Base-by-base conservation (phyloP, 1,140 invertebrate genomes). In the Medauroidea extradentata region DNA sequence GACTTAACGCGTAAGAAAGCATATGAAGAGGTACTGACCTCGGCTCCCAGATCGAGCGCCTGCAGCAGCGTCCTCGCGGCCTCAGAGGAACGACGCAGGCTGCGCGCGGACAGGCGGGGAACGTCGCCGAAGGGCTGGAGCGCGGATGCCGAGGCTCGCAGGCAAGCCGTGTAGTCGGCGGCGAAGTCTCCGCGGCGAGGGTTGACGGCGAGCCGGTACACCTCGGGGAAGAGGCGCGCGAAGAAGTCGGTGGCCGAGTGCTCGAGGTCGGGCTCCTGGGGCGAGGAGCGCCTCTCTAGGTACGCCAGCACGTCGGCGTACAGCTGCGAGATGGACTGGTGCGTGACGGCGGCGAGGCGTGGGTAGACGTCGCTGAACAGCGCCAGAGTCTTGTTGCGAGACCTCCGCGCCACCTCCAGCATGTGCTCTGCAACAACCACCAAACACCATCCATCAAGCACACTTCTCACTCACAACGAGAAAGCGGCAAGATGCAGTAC, bases 111-210 rank as follows among this genome's bases (percentile, higher is more conserved):
- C 66, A 87, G 83, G 44, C 83, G 81, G 0, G 91, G 91, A 43
- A 89, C 83, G 43, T 88, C 86, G 19, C 88, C 88, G 71, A 94
- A 95, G 0, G 92, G 92, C 63, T 85, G 81, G 1, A 94, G 83
- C 9, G 86, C 83, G 7, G 85, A 79, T 59, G 85, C 85, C n/a
- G 86, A 83, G 27, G 84, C 81, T 68, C 83, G 81, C 60, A 96
- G 71, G 65, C 92, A 95, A 27, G 79, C 79, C 54, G 86, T 85
- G 69, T 91, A 93, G 44, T 88, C 85, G 2, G 82, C 77, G 4
- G 85, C 86, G 67, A 93, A 86, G 48, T 87, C 82, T 14, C 76
- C 75, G 44, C 78, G 71, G 41, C 56, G 57, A 51, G 79, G 73
- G 54, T 79, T 80, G 7, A 88, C 76, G 1, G 79, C 80, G 61